Conservation (phyloP, 2,797 vertebrate genomes). For the Peromyscus eremicus region DNA sequence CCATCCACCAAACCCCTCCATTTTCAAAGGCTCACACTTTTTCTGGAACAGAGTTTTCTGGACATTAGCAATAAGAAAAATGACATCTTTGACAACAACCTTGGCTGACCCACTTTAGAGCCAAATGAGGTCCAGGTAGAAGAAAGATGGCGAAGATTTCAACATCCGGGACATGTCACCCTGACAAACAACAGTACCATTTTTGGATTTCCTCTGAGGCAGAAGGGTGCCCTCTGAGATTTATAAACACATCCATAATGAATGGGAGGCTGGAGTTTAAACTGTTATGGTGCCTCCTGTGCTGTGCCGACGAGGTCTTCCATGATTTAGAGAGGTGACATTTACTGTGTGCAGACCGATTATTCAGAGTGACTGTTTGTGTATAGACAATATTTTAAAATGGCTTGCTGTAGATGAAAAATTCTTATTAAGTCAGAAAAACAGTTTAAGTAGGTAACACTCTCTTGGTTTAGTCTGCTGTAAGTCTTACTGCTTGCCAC, state of each 20-base stretch:
- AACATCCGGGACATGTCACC: slow-evolving; percentile 77
- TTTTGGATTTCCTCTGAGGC: slow-evolving; percentile 89
- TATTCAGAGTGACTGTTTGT: slow-evolving; percentile 99
- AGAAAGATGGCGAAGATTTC: slow-evolving; percentile 77
- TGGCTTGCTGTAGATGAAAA: slow-evolving; percentile 93
- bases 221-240: slow-evolving; percentile 94
- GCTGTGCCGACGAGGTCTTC: slow-evolving; percentile 90
- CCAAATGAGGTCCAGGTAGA: slow-evolving; percentile 82
- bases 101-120: slow-evolving; percentile 86
- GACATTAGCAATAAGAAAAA: slow-evolving; percentile 78
- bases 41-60: slow-evolving; percentile 72
- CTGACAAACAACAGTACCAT: slow-evolving; percentile 87
- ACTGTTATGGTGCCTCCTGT: slow-evolving; percentile 95
- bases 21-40: slow-evolving; percentile 12
- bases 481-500: slow-evolving; percentile 86
- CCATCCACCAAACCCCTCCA: neutral
- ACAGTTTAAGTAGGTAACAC: slow-evolving; percentile 90
- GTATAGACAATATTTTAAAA: slow-evolving; percentile 97
- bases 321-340: slow-evolving; percentile 99
- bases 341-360: slow-evolving; percentile 97
- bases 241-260: slow-evolving; percentile 99
- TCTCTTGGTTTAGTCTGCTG: slow-evolving; percentile 88
- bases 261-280: slow-evolving; percentile 96
- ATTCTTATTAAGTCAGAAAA: slow-evolving; percentile 92
- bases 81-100: slow-evolving; percentile 84